A percentile compares a stretch with the other conserved stretches of the same genome.
These are phyloP conservation scores for Cinara cedri DNA, from an alignment of 2,888 invertebrate species.

Conservation along the genomic window DNA sequence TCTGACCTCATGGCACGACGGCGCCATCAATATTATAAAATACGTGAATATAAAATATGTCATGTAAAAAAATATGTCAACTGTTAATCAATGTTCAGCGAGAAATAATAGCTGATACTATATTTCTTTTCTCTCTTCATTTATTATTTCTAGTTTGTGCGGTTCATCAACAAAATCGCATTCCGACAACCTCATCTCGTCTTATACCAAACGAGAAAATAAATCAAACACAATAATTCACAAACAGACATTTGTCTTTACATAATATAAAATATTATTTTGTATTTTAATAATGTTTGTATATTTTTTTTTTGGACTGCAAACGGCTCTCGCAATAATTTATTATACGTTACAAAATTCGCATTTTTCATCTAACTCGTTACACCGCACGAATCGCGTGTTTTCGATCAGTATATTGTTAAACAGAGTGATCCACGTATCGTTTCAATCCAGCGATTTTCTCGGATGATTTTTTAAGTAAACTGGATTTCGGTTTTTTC, in stretches of 20 bases:
- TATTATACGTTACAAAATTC: background rate
- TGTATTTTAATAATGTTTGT: too few relatives aligned
- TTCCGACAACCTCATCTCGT: background rate
- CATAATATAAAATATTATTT: background rate
- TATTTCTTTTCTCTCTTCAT: background rate
- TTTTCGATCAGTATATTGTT: too few relatives aligned
- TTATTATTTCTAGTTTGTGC: background rate
- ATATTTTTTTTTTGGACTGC: too few relatives aligned
- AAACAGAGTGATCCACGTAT: too few relatives aligned
- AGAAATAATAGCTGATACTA: background rate
- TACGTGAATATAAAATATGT: too few relatives aligned
- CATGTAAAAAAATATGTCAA: too few relatives aligned
- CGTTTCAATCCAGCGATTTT: too few relatives aligned
- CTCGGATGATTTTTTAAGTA: too few relatives aligned
- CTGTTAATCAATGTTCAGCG: background rate
- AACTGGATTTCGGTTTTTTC: too few relatives aligned
- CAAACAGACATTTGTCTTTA: background rate
- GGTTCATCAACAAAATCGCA: background rate
- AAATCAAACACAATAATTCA: constrained; percentile 17
- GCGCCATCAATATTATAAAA: too few relatives aligned
- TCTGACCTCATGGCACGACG: too few relatives aligned
- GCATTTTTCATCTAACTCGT: background rate
- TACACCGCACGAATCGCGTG: too few relatives aligned
- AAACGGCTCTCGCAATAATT: background rate
- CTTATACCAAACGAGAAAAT: background rate